Base-by-base conservation (phyloP, 1,140 invertebrate genomes). In the Sarcophaga bullata region DNA sequence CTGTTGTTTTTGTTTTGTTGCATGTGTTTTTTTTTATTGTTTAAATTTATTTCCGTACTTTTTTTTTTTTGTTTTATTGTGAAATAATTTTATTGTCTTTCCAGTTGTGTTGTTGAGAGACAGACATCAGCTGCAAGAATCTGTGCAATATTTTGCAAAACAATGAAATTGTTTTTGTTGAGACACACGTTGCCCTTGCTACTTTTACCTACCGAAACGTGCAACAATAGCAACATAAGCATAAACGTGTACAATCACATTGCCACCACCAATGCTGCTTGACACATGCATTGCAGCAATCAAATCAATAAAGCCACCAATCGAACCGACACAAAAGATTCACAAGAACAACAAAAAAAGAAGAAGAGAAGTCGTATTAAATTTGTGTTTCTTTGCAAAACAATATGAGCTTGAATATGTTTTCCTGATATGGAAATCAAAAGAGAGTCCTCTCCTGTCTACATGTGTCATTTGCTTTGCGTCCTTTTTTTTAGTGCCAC, bases 401-500 rank as follows among this genome's bases (percentile, higher is more conserved):
- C 10, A n/a, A 68, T 9, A 68, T 68, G n/a, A 19, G 17, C 75
- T 19, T 78, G 75, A n/a, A n/a, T 49, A 50, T 76, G 73, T 78
- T 48, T 50, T 48, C 50, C 50, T 78, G 50, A 50, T 48, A 78
- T 78, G 75, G 49, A 37, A 37, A 37, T 37, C 1, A 37, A 37
- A 37, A 37, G 25, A 48, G 75, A 47, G 17, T 68, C 54, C 13
- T 58, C 13, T 75, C 48, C 49, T 50, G 72, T 19, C 73, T 72
- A 37, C 81, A 13, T 84, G 73, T 62, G 15, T 52, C 48, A 75
- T n/a, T 54, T 11, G 52, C 72, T 81, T 81, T 52, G 25, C 25
- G 25, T 68, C 68, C 84, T 78, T 75, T 73, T 83, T 82, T 83
- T 85, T 83, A 81, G 19, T 17, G 13, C 84, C 83, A 84, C 85